Percentiles rank a stretch among this genome's conserved stretches.
These are phyloP conservation scores for Xestia sexstrigata DNA, from an alignment of 2,888 invertebrate genomes.

Conservation along the genomic window DNA sequence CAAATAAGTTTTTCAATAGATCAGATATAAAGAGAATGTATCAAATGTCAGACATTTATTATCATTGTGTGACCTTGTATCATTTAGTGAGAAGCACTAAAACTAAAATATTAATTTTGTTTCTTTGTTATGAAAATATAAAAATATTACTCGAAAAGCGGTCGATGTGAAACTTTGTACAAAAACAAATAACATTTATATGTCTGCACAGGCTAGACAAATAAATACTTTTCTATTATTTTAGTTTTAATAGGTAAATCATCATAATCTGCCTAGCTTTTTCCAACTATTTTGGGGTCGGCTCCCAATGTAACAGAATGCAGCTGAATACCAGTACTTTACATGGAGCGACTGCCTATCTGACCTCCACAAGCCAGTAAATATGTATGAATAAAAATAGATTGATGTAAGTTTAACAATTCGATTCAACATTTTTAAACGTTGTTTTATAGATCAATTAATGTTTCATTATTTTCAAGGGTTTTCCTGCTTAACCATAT, in stretches of 20 bases:
- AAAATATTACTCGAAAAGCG: conserved; percentile 15
- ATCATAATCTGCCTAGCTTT: neutral
- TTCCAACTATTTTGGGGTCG: neutral
- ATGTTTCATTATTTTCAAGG: no score
- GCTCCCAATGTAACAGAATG: no score
- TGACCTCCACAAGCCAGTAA: neutral
- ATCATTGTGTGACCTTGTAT: conserved; percentile 28
- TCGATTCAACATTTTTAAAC: no score
- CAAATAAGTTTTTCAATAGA: conserved; percentile 23
- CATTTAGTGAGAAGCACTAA: conserved; percentile 24
- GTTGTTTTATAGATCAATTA: no score
- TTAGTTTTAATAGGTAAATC: neutral
- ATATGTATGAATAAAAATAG: no score
- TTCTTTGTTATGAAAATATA: conserved; percentile 14
- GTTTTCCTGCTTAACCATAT: no score
- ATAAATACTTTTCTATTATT: neutral
- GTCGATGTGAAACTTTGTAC: neutral
- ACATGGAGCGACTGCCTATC: neutral
- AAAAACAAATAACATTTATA: conserved; percentile 21
- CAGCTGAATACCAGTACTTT: neutral
- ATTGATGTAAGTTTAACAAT: no score
- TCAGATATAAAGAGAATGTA: conserved; percentile 15
- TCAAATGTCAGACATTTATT: conserved; percentile 17
- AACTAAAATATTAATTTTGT: conserved; percentile 30
- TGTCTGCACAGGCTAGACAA: neutral